phyloP scores from a whole-genome alignment of 1,140 invertebrate genomes.

The Muscidifurax raptorellus region DNA sequence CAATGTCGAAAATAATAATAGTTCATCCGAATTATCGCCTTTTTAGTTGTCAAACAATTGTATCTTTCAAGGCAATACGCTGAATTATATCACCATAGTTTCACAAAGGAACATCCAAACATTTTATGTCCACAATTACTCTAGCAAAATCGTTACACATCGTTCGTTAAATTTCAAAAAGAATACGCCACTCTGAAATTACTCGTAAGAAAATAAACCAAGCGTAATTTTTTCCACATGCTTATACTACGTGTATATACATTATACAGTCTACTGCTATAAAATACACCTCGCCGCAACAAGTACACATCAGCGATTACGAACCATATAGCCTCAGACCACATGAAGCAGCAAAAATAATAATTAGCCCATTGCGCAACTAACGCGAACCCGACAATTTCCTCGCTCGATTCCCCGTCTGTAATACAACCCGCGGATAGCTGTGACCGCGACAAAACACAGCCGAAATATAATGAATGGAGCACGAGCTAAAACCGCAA shows the following conservation, averaged over 20 bases:
- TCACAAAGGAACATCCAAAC: too few relatives aligned
- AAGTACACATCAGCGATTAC: background rate
- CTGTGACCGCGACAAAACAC: background rate
- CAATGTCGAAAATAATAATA: too few relatives aligned
- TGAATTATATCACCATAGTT: too few relatives aligned
- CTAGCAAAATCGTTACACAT: background rate
- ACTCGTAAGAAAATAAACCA: background rate
- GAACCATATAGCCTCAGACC: background rate
- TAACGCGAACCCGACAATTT: background rate
- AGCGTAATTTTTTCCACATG: background rate
- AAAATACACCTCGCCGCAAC: too few relatives aligned
- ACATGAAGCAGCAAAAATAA: background rate
- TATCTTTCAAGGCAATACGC: too few relatives aligned
- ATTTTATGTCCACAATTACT: background rate
- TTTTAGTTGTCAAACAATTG: too few relatives aligned
- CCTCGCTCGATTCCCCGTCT: background rate
- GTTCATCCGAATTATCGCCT: too few relatives aligned
- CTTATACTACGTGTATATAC: background rate
- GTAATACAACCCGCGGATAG: background rate
- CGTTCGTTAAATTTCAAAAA: background rate
- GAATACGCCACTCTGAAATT: background rate
- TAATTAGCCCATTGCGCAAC: background rate
- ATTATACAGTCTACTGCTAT: background rate
- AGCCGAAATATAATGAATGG: background rate
- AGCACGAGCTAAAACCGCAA: too few relatives aligned